Percentiles rank a stretch among this genome's conserved stretches.
These are phyloP conservation scores for Diuraphis noxia DNA, from an alignment of 1,140 invertebrate species.

Conservation along the genomic window DNA sequence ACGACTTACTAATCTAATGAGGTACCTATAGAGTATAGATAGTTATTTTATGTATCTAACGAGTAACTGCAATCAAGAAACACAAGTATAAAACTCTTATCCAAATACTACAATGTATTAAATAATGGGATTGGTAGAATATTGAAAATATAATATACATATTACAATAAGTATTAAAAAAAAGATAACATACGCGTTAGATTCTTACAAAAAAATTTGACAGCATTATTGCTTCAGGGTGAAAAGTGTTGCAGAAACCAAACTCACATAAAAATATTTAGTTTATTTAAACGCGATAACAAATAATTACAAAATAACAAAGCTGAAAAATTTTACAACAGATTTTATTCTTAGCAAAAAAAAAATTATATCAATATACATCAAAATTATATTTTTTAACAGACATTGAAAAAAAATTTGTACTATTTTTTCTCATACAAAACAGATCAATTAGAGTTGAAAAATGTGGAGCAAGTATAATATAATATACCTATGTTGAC, in stretches of 20 bases:
- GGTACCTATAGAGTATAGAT: constrained; percentile 21
- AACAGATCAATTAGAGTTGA: constrained; percentile 11
- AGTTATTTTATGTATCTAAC: background rate
- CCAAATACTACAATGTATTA: background rate
- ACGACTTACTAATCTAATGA: constrained; percentile 31
- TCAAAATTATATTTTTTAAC: background rate
- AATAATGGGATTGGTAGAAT: background rate
- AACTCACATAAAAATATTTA: background rate
- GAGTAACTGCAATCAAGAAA: background rate
- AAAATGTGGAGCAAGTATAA: constrained; percentile 24
- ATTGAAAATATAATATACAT: background rate
- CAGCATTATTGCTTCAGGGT: constrained; percentile 25
- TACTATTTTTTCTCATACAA: constrained; percentile 17
- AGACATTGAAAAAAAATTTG: constrained; percentile 33
- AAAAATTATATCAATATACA: background rate
- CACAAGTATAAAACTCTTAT: background rate
- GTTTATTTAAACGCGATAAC: constrained; percentile 38
- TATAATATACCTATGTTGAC: background rate
- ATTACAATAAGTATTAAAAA: background rate
- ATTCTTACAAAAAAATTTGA: background rate
- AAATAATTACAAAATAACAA: constrained; percentile 46
- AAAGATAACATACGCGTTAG: background rate
- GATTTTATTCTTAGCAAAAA: background rate
- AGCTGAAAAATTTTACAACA: background rate
- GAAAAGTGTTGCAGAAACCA: background rate